Percentiles rank a stretch among this genome's conserved stretches.
phyloP scores from a whole-genome alignment of 2,113 vertebrate species.

The Nyctibius bracteatus region DNA sequence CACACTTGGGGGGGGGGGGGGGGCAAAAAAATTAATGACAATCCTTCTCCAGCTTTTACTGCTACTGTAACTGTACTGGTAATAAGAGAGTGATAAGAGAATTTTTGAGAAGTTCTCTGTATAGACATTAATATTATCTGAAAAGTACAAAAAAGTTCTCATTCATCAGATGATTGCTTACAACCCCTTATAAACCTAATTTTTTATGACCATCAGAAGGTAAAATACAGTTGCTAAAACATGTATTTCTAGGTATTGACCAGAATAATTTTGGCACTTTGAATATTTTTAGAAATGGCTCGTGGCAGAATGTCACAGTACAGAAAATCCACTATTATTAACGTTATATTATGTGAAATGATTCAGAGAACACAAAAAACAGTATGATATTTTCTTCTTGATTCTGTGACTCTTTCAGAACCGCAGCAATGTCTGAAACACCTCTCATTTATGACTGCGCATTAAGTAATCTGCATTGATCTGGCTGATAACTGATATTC shows the following conservation, averaged over 20 bases:
- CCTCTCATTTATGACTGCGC: background rate
- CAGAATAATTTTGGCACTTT: background rate
- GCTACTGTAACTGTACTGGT: background rate
- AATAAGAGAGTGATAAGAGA: background rate
- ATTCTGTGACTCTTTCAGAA: conserved; percentile 26
- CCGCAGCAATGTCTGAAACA: conserved; percentile 3
- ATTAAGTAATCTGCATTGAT: background rate
- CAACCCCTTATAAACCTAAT: background rate
- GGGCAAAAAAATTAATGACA: background rate
- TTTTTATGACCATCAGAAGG: background rate
- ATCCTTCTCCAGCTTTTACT: background rate
- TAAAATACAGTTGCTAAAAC: background rate
- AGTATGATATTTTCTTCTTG: background rate
- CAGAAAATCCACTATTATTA: conserved; percentile 16
- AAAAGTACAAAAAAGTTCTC: background rate
- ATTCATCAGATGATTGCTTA: background rate
- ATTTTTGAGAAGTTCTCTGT: background rate
- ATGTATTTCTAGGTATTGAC: background rate
- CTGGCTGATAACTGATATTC: background rate
- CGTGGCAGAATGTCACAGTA: background rate
- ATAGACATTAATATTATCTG: background rate
- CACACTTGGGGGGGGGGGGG: fast-evolving
- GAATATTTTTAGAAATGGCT: conserved; percentile 20
- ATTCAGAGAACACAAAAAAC: conserved; percentile 4
- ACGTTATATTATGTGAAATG: background rate